phyloP scores from a whole-genome alignment of 2,797 vertebrate genomes.

The Botia almorhae region DNA sequence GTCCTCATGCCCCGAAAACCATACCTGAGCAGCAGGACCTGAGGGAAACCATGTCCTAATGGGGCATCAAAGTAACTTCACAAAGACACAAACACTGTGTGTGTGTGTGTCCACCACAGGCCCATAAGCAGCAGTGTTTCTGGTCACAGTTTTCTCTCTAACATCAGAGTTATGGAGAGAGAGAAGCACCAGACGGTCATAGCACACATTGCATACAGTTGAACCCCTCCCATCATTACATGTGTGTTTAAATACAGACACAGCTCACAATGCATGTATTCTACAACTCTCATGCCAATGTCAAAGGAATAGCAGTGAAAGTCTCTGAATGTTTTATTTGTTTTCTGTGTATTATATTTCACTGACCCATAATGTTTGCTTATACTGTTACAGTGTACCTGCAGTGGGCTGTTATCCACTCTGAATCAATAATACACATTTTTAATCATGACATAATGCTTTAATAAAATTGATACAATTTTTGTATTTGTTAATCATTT shows the following conservation, averaged over 20 bases:
- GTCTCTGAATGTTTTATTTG: not conserved
- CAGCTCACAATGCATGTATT: conserved; percentile 24
- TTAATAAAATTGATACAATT: too few species aligned
- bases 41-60: conserved; percentile 86
- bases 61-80: conserved; percentile 64
- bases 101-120: conserved; percentile 35
- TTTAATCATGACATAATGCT: too few species aligned
- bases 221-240: conserved; percentile 58
- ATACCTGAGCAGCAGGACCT: conserved; percentile 92
- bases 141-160: not conserved
- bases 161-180: conserved; percentile 64
- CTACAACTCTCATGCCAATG: conserved; percentile 11
- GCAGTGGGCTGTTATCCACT: not conserved
- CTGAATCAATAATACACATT: not conserved
- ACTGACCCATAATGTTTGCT: not conserved
- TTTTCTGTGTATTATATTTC: not conserved
- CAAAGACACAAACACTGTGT: too few species aligned
- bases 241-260: conserved; percentile 1
- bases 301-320: not conserved
- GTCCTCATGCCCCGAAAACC: conserved; percentile 95
- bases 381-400: not conserved
- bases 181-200: conserved; percentile 75
- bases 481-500: too few species aligned
- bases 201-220: conserved; percentile 75
- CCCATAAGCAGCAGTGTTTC: conserved; percentile 33